phyloP scores from a whole-genome alignment of 2,888 invertebrate genomes.

The Thecocarcelia acutangulata region DNA sequence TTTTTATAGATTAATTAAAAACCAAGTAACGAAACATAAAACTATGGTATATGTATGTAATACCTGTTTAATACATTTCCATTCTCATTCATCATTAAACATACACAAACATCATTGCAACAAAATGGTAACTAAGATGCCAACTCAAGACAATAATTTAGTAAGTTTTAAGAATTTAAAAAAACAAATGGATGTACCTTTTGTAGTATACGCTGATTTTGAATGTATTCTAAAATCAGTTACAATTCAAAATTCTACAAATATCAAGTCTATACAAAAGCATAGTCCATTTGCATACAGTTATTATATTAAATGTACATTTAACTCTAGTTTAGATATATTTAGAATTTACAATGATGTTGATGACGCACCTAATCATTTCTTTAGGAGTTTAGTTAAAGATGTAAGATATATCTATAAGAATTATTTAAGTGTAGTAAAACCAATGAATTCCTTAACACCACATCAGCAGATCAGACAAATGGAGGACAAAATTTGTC shows the following conservation, averaged over 20 bases:
- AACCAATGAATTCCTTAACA: background rate
- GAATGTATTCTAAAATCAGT: background rate
- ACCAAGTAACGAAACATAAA: constrained; percentile 10
- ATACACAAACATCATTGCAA: constrained; percentile 40
- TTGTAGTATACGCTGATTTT: constrained; percentile 17
- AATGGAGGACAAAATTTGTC: background rate
- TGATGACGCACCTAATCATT: background rate
- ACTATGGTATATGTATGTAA: constrained; percentile 28
- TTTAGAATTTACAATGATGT: background rate
- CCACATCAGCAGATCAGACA: background rate
- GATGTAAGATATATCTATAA: background rate
- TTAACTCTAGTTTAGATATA: background rate
- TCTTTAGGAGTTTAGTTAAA: background rate
- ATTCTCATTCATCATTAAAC: constrained; percentile 1
- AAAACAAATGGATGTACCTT: constrained; percentile 53
- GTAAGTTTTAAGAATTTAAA: constrained; percentile 43
- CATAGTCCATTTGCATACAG: background rate
- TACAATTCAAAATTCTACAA: background rate
- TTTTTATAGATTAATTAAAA: constrained; percentile 5
- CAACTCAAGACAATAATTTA: constrained; percentile 23
- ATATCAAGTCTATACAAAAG: background rate
- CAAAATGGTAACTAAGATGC: constrained; percentile 42
- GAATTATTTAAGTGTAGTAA: background rate
- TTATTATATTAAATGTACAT: background rate
- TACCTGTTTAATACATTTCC: constrained; percentile 17